Conservation (phyloP, 2,888 invertebrate genomes). For the Timema cristinae region DNA sequence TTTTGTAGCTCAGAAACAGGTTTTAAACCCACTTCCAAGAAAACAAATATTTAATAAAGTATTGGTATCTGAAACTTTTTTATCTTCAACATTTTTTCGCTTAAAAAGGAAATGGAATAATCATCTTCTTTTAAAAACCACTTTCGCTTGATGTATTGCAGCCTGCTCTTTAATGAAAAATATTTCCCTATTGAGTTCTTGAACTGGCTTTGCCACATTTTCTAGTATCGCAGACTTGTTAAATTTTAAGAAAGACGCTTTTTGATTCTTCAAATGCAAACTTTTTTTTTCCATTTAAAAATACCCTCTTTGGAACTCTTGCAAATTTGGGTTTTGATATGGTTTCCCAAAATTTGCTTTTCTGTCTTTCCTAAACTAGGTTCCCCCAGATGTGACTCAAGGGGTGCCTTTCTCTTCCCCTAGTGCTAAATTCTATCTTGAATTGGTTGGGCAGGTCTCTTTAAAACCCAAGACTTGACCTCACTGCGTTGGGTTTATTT, state of each 20-base stretch:
- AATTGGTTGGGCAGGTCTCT: slow-evolving; percentile 46
- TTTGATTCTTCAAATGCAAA: slow-evolving; percentile 59
- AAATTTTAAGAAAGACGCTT: slow-evolving; percentile 64
- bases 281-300: slow-evolving; percentile 59
- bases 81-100: too few species aligned
- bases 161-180: slow-evolving; percentile 45
- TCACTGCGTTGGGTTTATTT: slow-evolving; percentile 56
- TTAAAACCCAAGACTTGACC: slow-evolving; percentile 42
- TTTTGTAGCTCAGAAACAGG: slow-evolving; percentile 38
- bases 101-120: too few species aligned
- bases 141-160: slow-evolving; percentile 34
- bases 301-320: slow-evolving; percentile 23
- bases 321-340: slow-evolving; percentile 24
- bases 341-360: slow-evolving; percentile 20
- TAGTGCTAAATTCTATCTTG: slow-evolving; percentile 27
- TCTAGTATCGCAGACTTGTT: slow-evolving; percentile 63
- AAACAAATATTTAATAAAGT: too few species aligned
- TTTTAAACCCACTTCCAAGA: too few species aligned
- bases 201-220: slow-evolving; percentile 52
- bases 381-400: slow-evolving; percentile 19
- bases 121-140: not conserved
- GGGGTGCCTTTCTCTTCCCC: slow-evolving; percentile 18
- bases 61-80: too few species aligned
- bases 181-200: slow-evolving; percentile 48
- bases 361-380: slow-evolving; percentile 18